These are phyloP conservation scores for Physocephala rufipes DNA, from an alignment of 2,888 invertebrate genomes.

Conservation along the genomic window DNA sequence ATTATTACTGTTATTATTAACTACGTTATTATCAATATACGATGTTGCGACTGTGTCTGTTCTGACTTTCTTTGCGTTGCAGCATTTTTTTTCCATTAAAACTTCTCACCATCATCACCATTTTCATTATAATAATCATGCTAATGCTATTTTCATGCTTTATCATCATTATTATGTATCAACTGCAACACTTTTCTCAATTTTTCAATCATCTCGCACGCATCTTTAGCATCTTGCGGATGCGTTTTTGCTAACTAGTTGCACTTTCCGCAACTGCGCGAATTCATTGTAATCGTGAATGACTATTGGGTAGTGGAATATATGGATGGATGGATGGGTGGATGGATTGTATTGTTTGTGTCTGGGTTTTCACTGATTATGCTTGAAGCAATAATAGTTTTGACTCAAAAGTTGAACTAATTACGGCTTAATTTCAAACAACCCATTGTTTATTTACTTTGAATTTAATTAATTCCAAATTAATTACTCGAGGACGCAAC, in stretches of 20 bases:
- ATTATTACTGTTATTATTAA: conserved; percentile 16
- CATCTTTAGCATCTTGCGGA: not conserved
- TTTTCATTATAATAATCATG: no score
- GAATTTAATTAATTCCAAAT: conserved; percentile 28
- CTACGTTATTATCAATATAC: conserved; percentile 9
- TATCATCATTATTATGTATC: no score
- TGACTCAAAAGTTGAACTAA: not conserved
- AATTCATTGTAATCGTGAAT: not conserved
- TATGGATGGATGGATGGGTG: not conserved
- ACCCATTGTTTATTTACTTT: conserved; percentile 16
- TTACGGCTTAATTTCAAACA: conserved; percentile 13
- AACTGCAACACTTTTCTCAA: no score
- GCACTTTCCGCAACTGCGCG: no score
- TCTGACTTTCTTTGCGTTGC: no score
- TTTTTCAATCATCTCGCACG: no score
- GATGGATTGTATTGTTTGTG: no score
- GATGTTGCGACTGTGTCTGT: no score
- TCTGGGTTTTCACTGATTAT: not conserved
- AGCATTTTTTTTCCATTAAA: no score
- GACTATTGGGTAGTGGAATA: conserved; percentile 12
- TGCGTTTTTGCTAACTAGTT: not conserved
- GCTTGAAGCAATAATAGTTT: not conserved
- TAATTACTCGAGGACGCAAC: conserved; percentile 24
- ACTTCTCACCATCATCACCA: no score
- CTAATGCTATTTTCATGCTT: no score